Conservation (phyloP, 1,140 invertebrate species). For the Cyclargus thomasi region DNA sequence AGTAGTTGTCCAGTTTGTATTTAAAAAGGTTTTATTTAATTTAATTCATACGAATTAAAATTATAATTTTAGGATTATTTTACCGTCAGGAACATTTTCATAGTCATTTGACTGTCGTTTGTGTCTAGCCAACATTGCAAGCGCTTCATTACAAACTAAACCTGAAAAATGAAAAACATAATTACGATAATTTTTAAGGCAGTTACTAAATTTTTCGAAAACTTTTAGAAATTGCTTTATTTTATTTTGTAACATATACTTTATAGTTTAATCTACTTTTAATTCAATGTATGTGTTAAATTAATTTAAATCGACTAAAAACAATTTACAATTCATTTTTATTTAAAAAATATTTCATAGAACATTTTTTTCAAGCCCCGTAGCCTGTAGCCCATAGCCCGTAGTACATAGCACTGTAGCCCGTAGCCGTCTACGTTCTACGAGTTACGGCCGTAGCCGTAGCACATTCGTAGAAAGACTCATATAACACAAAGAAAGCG, state of each 20-base stretch:
- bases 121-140: not conserved
- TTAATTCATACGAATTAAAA: too few relatives aligned
- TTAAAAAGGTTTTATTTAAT: not conserved
- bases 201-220: too few relatives aligned
- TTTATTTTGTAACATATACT: too few relatives aligned
- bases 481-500: not conserved
- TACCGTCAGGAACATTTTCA: not conserved
- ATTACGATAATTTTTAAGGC: not conserved
- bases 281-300: too few relatives aligned
- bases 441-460: too few relatives aligned
- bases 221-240: too few relatives aligned
- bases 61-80: not conserved
- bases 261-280: too few relatives aligned
- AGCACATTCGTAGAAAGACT: not conserved
- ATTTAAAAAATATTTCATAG: too few relatives aligned
- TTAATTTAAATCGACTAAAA: too few relatives aligned
- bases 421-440: not conserved
- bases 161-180: not conserved
- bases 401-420: not conserved
- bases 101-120: constrained; percentile 10
- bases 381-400: not conserved
- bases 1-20: not conserved
- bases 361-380: too few relatives aligned
- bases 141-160: not conserved
- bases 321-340: too few relatives aligned